Percentiles rank a stretch among this genome's conserved stretches.
Evolutionary conservation across 2,888 invertebrate species (phyloP).

Genomic region (Drosophila glabriapex): DNA sequence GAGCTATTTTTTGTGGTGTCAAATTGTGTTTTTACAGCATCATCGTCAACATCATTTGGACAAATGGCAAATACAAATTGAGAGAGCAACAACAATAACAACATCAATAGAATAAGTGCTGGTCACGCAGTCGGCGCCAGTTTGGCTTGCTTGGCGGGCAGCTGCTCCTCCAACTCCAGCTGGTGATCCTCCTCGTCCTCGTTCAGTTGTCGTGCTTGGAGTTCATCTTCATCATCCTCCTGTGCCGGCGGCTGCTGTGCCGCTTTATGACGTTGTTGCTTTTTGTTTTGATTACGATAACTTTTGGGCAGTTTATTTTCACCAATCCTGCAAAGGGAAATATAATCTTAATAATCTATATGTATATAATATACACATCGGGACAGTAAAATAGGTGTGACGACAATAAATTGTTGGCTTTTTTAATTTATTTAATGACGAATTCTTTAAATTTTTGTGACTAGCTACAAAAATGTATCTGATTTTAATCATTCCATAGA

Average conservation of each 20-base stretch:
- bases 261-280: constrained; percentile 84
- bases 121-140: constrained; percentile 62
- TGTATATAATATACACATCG: background rate
- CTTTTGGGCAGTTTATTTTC: constrained; percentile 88
- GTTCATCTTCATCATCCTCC: background rate
- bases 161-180: constrained; percentile 22
- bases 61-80: constrained; percentile 50
- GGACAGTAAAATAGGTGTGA: background rate
- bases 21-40: constrained; percentile 12
- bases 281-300: constrained; percentile 89
- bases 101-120: constrained; percentile 11
- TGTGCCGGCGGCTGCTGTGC: constrained; percentile 15
- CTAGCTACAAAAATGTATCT: too few species aligned
- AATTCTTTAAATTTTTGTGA: too few species aligned
- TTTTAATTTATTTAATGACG: too few species aligned
- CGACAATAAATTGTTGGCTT: background rate
- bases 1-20: constrained; percentile 2
- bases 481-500: background rate
- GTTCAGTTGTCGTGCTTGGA: background rate
- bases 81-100: constrained; percentile 22
- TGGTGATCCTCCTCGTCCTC: background rate
- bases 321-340: constrained; percentile 86
- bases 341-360: background rate
- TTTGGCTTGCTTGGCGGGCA: constrained; percentile 69
- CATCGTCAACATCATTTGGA: constrained; percentile 19